Conservation (phyloP, 2,797 vertebrate species). For the Dendrocincla tyrannina region DNA sequence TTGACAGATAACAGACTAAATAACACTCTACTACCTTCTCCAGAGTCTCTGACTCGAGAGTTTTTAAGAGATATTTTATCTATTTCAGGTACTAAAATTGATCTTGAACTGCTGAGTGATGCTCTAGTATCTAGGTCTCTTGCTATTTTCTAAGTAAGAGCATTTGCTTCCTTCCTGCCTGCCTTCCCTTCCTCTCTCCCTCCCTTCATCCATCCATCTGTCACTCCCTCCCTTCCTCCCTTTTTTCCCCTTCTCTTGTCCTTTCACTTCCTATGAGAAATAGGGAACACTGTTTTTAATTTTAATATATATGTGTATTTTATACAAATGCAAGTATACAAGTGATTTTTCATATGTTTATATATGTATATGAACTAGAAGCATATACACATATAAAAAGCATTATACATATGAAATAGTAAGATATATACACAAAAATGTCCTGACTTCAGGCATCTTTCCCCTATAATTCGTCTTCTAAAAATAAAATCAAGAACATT, state of each 20-base stretch:
- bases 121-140: not conserved
- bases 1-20: not conserved
- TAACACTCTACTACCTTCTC: not conserved
- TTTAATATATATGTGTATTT: not conserved
- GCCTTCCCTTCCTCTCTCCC: not conserved
- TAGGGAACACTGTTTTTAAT: not conserved
- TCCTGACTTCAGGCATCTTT: not conserved
- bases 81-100: not conserved
- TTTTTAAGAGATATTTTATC: not conserved
- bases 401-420: not conserved
- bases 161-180: not conserved
- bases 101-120: not conserved
- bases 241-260: not conserved
- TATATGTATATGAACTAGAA: not conserved
- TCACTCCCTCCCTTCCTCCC: no score
- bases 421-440: not conserved
- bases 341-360: not conserved
- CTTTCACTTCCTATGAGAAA: not conserved
- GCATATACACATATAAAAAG: not conserved
- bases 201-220: no score
- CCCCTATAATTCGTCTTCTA: not conserved
- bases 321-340: not conserved
- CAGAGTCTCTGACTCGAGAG: not conserved
- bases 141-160: not conserved
- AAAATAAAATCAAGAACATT: not conserved